Evolutionary conservation across 2,888 invertebrate species (phyloP), one percentile per base, ranked within the genome.

Genomic region (Octodonta nipae): DNA sequence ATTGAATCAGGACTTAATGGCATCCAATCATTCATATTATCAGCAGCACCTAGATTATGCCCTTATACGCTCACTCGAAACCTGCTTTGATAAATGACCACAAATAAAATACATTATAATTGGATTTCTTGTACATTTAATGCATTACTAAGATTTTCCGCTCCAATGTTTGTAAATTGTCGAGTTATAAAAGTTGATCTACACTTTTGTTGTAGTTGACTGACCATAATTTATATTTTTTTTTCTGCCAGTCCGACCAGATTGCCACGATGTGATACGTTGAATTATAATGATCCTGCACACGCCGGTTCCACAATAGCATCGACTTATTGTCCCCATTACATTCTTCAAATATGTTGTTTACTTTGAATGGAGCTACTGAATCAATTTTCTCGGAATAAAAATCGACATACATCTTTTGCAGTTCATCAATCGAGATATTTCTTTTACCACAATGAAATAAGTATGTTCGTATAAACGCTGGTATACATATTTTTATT

Each of bases 101-200:
- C 40, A 46, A 45, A 51, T 48, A 48, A 48, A 48, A 49, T 48
- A 41, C 44, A 43, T 47, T 50, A 49, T 51, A 51, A 51, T 51
- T 51, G 48, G 50, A 48, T 48, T 45, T 46, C 50, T 47, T 46
- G 49, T 51, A 44, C 43, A 42, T 40, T 46, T 45, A 45, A 44
- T 46, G 43, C 46, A 47, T 49, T 48, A 50, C 44, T 45, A 41
- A 43, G 45, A 46, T 44, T 45, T 44, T 45, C 44, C 39, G 36
- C 42, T 45, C 44, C 43, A 42, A 45, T 41, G 45, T 48, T 48
- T 47, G 49, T 46, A 46, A 38, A 40, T 46, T 41, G 46, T 36
- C 38, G 36, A 42, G 44, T 49, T 49, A 44, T 46, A 39, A 44
- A 37, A 40, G 36, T 33, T 32, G 33, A 35, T 38, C 37, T 41